A percentile compares a stretch with the other conserved stretches of the same genome.
Conservation (phyloP, 1,140 invertebrate species). For the Portunus trituberculatus region DNA sequence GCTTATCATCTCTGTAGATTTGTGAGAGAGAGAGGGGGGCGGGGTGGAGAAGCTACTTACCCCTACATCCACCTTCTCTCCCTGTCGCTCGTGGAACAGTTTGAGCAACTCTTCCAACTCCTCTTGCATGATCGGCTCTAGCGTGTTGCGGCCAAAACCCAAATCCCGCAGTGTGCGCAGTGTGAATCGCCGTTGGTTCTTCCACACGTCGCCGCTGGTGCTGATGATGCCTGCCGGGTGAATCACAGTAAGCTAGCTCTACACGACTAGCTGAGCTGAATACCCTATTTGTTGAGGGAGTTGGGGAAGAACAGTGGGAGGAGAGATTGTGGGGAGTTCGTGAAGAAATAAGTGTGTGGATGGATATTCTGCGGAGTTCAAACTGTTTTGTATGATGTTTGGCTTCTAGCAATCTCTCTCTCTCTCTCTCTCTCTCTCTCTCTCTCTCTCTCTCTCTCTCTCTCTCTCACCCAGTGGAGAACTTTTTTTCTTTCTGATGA, state of each 20-base stretch:
- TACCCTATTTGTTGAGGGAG: neutral
- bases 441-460: neutral
- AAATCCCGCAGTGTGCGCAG: constrained; percentile 79
- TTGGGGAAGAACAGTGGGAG: neutral
- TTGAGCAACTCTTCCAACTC: constrained; percentile 84
- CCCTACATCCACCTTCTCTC: constrained; percentile 48
- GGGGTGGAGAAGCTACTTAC: neutral
- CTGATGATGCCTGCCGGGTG: constrained; percentile 58
- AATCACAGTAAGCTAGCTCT: no score
- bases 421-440: neutral
- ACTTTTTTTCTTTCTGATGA: constrained; percentile 22
- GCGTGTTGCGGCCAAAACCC: constrained; percentile 88
- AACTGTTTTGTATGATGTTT: neutral
- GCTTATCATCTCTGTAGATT: neutral
- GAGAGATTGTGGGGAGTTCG: neutral
- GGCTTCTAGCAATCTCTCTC: neutral
- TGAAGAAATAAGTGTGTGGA: neutral
- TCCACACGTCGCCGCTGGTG: constrained; percentile 62
- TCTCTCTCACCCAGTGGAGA: neutral
- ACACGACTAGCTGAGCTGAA: neutral
- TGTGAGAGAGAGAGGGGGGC: neutral
- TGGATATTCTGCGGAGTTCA: neutral
- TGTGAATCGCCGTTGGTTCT: constrained; percentile 56
- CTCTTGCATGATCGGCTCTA: constrained; percentile 86
- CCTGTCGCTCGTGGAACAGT: neutral